Evolutionary conservation across 2,797 vertebrate species (phyloP), one percentile per base, ranked within the genome.

Genomic region (Anas acuta): DNA sequence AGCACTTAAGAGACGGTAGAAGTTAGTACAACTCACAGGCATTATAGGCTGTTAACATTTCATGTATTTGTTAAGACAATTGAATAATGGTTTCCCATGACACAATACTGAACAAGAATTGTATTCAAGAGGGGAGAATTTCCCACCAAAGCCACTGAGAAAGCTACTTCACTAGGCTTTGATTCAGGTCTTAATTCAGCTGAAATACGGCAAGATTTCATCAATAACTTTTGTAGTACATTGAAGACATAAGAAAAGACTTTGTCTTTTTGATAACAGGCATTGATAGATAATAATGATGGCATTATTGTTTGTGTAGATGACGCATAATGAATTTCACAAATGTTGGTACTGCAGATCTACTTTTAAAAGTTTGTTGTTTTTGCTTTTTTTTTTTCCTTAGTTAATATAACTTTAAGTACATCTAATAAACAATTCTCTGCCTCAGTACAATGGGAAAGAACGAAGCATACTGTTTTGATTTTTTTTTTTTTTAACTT

Each of bases 401-500:
- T 82, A 53, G 39, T 90, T 69, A 69, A 57, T 41, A 3, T 49
- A 93, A 82, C 49, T 94, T 57, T 33, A 76, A 66, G 62, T n/a
- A 53, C 30, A 81, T 84, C 53, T 72, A 86, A 92, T 53, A 93
- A 51, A 80, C 73, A 47, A 84, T 87, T 93, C 14, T 6, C 11
- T 75, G 61, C 33, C 47, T 94, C 41, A 53, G 47, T 33, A 73
- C 47, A 28, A 53, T 18, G 4, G 9, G 3, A 43, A 84, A 85
- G 33, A 54, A 47, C 60, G 26, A 21, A 49, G 21, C 5, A 54
- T 49, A 71, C 18, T 74, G 22, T 22, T 49, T 81, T 96, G 72
- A 75, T 93, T 64, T 91, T 93, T 65, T 33, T 45, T 45, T 93
- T 66, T 91, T 89, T 62, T 49, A 74, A 81, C 51, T 89, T 84